phyloP scores from a whole-genome alignment of 2,888 invertebrate genomes.

The Odiellus spinosus region DNA sequence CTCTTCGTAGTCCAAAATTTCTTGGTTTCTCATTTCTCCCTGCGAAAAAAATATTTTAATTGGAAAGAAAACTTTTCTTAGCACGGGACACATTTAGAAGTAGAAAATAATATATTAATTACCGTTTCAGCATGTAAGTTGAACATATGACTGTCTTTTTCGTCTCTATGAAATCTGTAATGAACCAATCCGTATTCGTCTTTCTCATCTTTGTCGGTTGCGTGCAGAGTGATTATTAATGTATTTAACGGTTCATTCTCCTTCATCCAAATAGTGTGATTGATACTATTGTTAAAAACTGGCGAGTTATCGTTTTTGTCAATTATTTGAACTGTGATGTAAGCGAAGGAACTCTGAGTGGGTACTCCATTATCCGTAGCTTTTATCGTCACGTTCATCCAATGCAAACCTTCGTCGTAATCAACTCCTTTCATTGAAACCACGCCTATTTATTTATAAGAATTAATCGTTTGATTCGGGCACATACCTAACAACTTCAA shows the following conservation, averaged over 20 bases:
- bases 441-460: slow-evolving; percentile 33
- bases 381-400: slow-evolving; percentile 74
- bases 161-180: background rate
- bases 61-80: too few species aligned
- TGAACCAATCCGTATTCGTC: background rate
- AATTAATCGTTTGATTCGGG: background rate
- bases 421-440: slow-evolving; percentile 66
- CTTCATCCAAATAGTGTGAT: background rate
- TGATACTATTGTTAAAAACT: slow-evolving; percentile 39
- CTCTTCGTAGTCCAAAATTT: background rate
- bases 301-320: slow-evolving; percentile 91
- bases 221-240: background rate
- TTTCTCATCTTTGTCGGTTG: background rate
- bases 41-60: background rate
- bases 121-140: too few species aligned
- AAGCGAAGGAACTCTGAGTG: slow-evolving; percentile 24
- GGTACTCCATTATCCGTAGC: slow-evolving; percentile 71
- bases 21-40: background rate
- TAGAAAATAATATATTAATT: too few species aligned
- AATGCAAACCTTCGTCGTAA: slow-evolving; percentile 62
- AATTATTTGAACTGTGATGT: slow-evolving; percentile 32
- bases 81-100: too few species aligned
- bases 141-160: too few species aligned
- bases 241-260: background rate
- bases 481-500: background rate